These are phyloP conservation scores for Trinorchestia longiramus DNA, from an alignment of 1,140 invertebrate species.

Conservation along the genomic window DNA sequence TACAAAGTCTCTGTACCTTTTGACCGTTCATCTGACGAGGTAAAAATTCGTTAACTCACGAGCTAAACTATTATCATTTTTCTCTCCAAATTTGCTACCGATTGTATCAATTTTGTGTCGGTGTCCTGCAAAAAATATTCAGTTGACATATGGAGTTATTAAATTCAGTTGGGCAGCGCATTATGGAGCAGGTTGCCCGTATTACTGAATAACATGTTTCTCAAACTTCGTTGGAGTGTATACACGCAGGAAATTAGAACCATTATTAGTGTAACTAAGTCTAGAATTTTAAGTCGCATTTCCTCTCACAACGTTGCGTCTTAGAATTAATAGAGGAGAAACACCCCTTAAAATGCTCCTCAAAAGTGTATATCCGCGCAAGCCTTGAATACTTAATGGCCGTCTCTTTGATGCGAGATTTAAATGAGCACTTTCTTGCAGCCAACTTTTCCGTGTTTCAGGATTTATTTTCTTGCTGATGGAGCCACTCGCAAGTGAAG, in stretches of 20 bases:
- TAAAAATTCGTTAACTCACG: background rate
- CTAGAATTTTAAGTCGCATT: background rate
- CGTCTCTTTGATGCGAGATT: constrained; percentile 11
- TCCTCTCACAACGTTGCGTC: background rate
- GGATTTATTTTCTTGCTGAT: constrained; percentile 1
- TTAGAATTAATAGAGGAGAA: background rate
- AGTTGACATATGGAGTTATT: too few relatives aligned
- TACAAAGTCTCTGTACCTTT: background rate
- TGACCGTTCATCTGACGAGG: background rate
- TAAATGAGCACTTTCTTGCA: background rate
- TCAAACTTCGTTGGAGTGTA: background rate
- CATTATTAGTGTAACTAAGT: background rate
- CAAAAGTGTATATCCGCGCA: background rate
- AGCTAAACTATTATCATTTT: background rate
- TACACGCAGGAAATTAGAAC: background rate
- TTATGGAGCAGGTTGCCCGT: background rate
- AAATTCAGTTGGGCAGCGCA: too few relatives aligned
- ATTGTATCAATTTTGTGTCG: background rate
- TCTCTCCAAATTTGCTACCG: background rate
- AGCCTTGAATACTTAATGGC: background rate
- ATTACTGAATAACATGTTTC: background rate
- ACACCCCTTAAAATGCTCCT: background rate
- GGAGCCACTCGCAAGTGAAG: background rate
- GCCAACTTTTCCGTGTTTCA: background rate
- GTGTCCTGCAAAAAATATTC: too few relatives aligned